Evolutionary conservation across 2,797 vertebrate species (phyloP), one percentile per base, ranked within the genome.

Genomic region (Pangasius krempfi): DNA sequence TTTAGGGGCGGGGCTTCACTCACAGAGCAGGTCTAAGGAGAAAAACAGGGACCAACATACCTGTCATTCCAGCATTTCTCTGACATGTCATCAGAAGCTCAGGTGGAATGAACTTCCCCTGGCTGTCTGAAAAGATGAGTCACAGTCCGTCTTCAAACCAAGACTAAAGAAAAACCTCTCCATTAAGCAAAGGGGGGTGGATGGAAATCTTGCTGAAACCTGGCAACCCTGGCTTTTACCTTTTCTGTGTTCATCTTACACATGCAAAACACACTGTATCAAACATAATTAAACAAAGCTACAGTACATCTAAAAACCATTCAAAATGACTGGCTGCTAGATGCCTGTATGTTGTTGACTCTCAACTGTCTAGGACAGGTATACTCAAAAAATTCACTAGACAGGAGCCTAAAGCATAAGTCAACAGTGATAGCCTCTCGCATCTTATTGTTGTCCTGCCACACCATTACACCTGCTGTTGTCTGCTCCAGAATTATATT

Each of bases 1-100:
- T 91, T 66, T 20, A 47, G 92, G 95, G 95, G 33, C 91, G 93
- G 84, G 92, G 91, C 85, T 90, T 91, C 86, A 89, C 94, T 93
- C 22, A 92, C 93, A 93, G 12, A 93, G 91, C 95, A 94, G 95
- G 96, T 97, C 90, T 3, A 92, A 92, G 94, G 4, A 90, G 95
- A 93, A 92, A 89, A 94, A 94, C 94, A 10, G 88, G 88, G 40
- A 76, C 76, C 64, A 56, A 37, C 88, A 30, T 86, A 76, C 52
- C 84, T 83, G 33, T 64, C 68, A 82, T 62, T 85, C 50, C 85
- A 64, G 16, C 84, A 22, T 85, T 20, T 60, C 33, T 81, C 79
- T n/a, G 12, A 27, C 20, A 76, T 3, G 73, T 0, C 8, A 25
- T 75, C 72, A 25, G 40, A 25, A 73, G 22, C 72, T 8, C 18